phyloP scores from a whole-genome alignment of 2,113 vertebrate genomes.

The Ranitomeya imitator region DNA sequence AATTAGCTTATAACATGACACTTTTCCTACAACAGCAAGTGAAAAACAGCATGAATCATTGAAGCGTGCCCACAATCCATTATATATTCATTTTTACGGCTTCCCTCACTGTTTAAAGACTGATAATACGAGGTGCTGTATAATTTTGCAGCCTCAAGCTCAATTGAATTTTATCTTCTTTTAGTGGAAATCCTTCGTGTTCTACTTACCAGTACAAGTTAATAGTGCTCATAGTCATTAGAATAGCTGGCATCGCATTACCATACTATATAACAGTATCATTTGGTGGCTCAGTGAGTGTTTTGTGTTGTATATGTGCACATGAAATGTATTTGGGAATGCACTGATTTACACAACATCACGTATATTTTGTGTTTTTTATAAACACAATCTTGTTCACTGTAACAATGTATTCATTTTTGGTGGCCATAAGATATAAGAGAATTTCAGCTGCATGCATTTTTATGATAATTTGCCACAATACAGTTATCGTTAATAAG shows the following conservation, averaged over 20 bases:
- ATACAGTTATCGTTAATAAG: too few relatives aligned
- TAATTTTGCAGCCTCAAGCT: conserved; percentile 20
- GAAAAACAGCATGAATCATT: conserved; percentile 40
- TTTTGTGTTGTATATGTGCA: neutral
- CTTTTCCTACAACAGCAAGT: conserved; percentile 39
- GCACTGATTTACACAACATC: too few relatives aligned
- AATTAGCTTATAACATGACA: conserved; percentile 54
- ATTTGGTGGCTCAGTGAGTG: neutral
- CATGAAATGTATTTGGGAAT: neutral
- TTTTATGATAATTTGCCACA: too few relatives aligned
- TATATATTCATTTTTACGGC: conserved; percentile 41
- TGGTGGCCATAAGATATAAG: too few relatives aligned
- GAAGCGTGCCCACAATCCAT: conserved; percentile 42
- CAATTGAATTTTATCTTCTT: conserved; percentile 13
- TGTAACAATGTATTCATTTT: too few relatives aligned
- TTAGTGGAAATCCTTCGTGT: neutral
- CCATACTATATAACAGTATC: neutral
- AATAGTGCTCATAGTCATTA: neutral
- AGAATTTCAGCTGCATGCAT: too few relatives aligned
- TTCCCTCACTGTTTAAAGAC: conserved; percentile 41
- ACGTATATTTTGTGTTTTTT: too few relatives aligned
- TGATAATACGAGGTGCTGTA: conserved; percentile 37
- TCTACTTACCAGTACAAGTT: conserved; percentile 12
- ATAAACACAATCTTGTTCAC: too few relatives aligned
- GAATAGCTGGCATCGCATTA: neutral